phyloP scores from a whole-genome alignment of 1,140 invertebrate genomes.

The Glossosoma conforme region DNA sequence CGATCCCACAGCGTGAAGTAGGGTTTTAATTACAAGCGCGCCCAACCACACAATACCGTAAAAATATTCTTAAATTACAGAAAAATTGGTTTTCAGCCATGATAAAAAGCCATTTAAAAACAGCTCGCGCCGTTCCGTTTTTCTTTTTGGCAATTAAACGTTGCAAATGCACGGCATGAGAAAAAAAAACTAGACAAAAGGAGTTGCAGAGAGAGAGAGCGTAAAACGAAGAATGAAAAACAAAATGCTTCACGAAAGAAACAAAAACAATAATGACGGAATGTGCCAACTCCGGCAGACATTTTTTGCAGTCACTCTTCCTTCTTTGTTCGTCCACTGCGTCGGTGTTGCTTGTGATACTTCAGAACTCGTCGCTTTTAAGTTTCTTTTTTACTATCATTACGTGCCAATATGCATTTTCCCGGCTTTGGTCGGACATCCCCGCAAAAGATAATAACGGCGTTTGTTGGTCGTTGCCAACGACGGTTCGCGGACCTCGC shows the following conservation, averaged over 20 bases:
- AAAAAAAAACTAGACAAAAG: conserved; percentile 1
- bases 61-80: too few species aligned
- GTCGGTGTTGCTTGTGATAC: conserved; percentile 2
- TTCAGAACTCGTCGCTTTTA: background rate
- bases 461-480: too few species aligned
- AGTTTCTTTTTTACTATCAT: background rate
- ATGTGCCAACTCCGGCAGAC: background rate
- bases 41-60: too few species aligned
- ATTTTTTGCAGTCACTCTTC: conserved; percentile 3
- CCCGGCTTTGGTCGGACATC: background rate
- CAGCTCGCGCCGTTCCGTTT: background rate
- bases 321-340: conserved; percentile 1
- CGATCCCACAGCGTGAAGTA: too few species aligned
- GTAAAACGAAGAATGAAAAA: conserved; percentile 5
- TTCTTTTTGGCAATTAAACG: conserved; percentile 9
- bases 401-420: background rate
- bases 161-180: conserved; percentile 1
- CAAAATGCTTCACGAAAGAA: conserved; percentile 1
- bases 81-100: too few species aligned
- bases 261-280: conserved; percentile 7
- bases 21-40: too few species aligned
- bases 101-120: conserved; percentile 4
- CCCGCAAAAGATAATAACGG: too few species aligned
- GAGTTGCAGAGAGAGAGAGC: background rate
- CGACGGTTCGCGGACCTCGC: too few species aligned